phyloP scores from a whole-genome alignment of 2,888 invertebrate genomes.

The Dynastes hyllus region DNA sequence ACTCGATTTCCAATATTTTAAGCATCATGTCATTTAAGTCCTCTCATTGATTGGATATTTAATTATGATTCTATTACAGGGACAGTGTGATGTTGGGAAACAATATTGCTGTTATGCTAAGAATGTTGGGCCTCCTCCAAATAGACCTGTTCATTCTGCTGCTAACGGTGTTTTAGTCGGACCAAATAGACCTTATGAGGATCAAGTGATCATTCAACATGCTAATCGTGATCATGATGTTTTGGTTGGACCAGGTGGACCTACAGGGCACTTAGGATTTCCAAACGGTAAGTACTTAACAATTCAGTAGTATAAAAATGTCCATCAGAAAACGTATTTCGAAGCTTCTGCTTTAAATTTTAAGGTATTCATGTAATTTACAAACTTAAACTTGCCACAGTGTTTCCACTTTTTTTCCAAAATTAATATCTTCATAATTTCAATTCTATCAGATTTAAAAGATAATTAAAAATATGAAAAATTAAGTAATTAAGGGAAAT shows the following conservation, averaged over 20 bases:
- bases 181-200: conserved; percentile 67
- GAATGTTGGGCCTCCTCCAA: conserved; percentile 63
- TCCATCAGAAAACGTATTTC: too few relatives aligned
- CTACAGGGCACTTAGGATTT: conserved; percentile 68
- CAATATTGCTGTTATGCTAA: conserved; percentile 77
- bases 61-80: conserved; percentile 67
- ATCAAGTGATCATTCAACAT: conserved; percentile 16
- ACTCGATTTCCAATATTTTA: not conserved
- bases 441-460: too few relatives aligned
- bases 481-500: too few relatives aligned
- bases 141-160: conserved; percentile 66
- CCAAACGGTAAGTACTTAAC: too few relatives aligned
- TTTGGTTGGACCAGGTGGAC: conserved; percentile 73
- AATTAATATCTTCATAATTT: too few relatives aligned
- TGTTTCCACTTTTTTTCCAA: too few relatives aligned
- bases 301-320: too few relatives aligned
- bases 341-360: too few relatives aligned
- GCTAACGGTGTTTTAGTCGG: conserved; percentile 71
- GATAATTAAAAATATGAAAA: too few relatives aligned
- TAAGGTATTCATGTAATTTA: too few relatives aligned
- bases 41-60: conserved; percentile 58
- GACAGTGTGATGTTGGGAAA: conserved; percentile 77
- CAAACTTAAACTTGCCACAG: too few relatives aligned
- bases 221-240: conserved; percentile 60
- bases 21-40: not conserved